Conservation (phyloP, 2,113 vertebrate species). For the Saguinus imperator region DNA sequence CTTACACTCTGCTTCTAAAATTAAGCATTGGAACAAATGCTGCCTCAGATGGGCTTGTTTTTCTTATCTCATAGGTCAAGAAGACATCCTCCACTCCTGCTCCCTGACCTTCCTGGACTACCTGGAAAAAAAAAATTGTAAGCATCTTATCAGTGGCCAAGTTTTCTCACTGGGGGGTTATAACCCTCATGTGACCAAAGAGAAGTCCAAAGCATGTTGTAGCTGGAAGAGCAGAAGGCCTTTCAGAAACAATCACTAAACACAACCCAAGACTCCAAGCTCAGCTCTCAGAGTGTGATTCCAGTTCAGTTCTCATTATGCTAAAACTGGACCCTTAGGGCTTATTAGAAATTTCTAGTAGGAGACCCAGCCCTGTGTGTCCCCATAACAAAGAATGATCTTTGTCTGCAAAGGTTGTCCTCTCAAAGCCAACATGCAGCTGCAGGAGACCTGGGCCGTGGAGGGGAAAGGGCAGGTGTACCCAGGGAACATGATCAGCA, state of each 20-base stretch:
- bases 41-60: slow-evolving; percentile 2
- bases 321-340: background rate
- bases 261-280: background rate
- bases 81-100: slow-evolving; percentile 64
- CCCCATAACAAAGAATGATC: background rate
- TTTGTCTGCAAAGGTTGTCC: background rate
- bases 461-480: background rate
- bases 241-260: background rate
- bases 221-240: background rate
- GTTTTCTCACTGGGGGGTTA: slow-evolving; percentile 63
- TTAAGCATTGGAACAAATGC: slow-evolving; percentile 58
- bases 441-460: background rate
- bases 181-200: background rate
- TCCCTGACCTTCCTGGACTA: slow-evolving; percentile 33
- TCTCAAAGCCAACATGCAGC: background rate
- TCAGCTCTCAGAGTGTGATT: background rate
- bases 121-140: background rate
- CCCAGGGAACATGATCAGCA: background rate
- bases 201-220: background rate
- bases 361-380: background rate
- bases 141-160: slow-evolving; percentile 52
- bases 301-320: background rate
- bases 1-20: slow-evolving; percentile 67
- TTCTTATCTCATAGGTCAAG: slow-evolving; percentile 62
- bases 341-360: background rate